A percentile compares a stretch with the other conserved stretches of the same genome.
Evolutionary conservation across 35 echinoderm and acorn worm genomes (phyloP).

Genomic region (Apostichopus parvimensis): DNA sequence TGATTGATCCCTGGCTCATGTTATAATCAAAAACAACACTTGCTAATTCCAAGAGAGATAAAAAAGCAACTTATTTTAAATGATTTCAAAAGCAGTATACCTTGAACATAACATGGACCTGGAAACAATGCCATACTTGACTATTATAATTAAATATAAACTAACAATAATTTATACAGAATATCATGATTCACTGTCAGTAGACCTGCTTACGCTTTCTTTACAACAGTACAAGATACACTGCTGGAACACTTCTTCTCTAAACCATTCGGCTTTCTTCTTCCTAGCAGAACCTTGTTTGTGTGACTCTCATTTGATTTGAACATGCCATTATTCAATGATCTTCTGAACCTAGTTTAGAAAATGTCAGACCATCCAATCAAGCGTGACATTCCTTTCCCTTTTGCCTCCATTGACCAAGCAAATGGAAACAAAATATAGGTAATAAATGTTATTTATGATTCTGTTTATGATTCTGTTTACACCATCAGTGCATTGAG

Average conservation of each 20-base stretch:
- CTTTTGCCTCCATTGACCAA: slow-evolving; percentile 24
- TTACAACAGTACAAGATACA: background rate
- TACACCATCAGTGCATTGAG: slow-evolving; percentile 29
- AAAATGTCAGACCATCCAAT: slow-evolving; percentile 28
- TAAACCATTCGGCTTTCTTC: background rate
- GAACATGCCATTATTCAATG: background rate
- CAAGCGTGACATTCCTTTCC: slow-evolving; percentile 5
- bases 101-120: too few species aligned
- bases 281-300: background rate
- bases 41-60: too few species aligned
- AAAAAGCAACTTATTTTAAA: too few species aligned
- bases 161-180: too few species aligned
- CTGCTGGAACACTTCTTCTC: background rate
- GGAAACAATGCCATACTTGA: too few species aligned
- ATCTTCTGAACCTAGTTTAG: slow-evolving; percentile 2
- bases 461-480: background rate
- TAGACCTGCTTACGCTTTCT: background rate
- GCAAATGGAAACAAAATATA: slow-evolving; percentile 40
- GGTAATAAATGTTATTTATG: slow-evolving; percentile 41
- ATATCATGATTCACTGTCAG: too few species aligned
- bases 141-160: too few species aligned
- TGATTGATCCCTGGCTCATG: too few species aligned
- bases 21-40: too few species aligned
- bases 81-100: too few species aligned
- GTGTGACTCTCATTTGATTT: background rate